These are phyloP conservation scores for Fopius arisanus DNA, from an alignment of 1,140 invertebrate genomes.

Conservation along the genomic window DNA sequence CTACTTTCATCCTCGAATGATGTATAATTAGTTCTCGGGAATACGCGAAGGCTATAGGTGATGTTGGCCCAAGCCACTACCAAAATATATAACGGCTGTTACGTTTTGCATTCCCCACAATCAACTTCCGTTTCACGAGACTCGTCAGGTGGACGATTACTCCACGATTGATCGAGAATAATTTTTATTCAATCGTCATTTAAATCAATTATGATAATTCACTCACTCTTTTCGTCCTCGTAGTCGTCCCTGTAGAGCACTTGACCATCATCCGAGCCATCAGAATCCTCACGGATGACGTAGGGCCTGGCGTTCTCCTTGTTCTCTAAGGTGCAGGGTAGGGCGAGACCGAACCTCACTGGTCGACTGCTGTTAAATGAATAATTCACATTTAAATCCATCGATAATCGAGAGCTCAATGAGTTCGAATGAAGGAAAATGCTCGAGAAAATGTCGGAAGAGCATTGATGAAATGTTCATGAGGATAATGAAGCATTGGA, in stretches of 20 bases:
- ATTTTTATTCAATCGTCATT: too few species aligned
- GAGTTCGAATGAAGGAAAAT: not conserved
- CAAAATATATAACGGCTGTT: not conserved
- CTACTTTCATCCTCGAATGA: not conserved
- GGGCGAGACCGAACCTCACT: constrained; percentile 75
- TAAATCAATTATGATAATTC: too few species aligned
- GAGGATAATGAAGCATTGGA: not conserved
- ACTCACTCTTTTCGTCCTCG: constrained; percentile 71
- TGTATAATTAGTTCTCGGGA: constrained; percentile 57
- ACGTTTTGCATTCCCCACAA: not conserved
- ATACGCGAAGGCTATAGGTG: constrained; percentile 41
- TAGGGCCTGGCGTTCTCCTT: constrained; percentile 86
- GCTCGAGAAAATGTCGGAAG: not conserved
- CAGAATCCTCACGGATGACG: constrained; percentile 71
- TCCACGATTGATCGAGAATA: not conserved
- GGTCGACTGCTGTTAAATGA: constrained; percentile 74
- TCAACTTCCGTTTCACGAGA: not conserved
- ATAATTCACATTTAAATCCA: not conserved
- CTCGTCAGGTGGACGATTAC: too few species aligned
- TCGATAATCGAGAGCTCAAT: not conserved
- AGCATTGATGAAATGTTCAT: not conserved
- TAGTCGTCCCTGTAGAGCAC: constrained; percentile 82
- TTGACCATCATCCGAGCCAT: constrained; percentile 72
- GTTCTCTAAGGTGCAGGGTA: constrained; percentile 81
- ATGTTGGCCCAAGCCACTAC: constrained; percentile 8